Percentiles rank a stretch among this genome's conserved stretches.
Conservation (phyloP, 2,888 invertebrate species). For the Chrysina gloriosa region DNA sequence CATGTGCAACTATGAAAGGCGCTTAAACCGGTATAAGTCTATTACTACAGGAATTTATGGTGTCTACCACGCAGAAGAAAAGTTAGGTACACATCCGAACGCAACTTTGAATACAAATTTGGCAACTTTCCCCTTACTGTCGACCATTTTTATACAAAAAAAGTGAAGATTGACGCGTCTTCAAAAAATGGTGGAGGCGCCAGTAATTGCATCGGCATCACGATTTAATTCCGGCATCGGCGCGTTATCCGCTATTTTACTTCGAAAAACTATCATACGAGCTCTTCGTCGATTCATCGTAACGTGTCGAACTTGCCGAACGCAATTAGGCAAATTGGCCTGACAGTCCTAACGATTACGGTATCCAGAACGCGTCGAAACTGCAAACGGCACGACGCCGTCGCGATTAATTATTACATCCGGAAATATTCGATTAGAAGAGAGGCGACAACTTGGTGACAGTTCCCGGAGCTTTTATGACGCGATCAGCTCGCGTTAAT, state of each 20-base stretch:
- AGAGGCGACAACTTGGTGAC: conserved; percentile 33
- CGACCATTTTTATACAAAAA: too few relatives aligned
- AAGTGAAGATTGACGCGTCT: too few relatives aligned
- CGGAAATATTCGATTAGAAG: conserved; percentile 39
- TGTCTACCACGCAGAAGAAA: too few relatives aligned
- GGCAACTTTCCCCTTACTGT: too few relatives aligned
- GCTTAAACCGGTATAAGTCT: too few relatives aligned
- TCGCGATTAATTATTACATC: conserved; percentile 36
- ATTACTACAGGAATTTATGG: too few relatives aligned
- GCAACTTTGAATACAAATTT: too few relatives aligned
- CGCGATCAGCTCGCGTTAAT: conserved; percentile 58
- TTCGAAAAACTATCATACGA: neutral
- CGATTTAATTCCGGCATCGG: conserved; percentile 16
- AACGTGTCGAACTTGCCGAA: conserved; percentile 1
- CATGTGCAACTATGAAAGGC: too few relatives aligned
- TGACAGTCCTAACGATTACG: conserved; percentile 20
- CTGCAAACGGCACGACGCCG: conserved; percentile 1
- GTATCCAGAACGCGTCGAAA: neutral
- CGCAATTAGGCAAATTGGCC: conserved; percentile 23
- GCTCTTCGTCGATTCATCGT: conserved; percentile 3
- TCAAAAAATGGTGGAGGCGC: conserved; percentile 1
- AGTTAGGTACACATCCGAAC: too few relatives aligned
- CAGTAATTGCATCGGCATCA: neutral
- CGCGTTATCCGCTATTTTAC: conserved; percentile 29
- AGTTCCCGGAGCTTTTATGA: conserved; percentile 49